Percentiles rank a stretch among this genome's conserved stretches.
These are phyloP conservation scores for Epinephelus coioides DNA, from an alignment of 2,797 vertebrate species.

Conservation along the genomic window DNA sequence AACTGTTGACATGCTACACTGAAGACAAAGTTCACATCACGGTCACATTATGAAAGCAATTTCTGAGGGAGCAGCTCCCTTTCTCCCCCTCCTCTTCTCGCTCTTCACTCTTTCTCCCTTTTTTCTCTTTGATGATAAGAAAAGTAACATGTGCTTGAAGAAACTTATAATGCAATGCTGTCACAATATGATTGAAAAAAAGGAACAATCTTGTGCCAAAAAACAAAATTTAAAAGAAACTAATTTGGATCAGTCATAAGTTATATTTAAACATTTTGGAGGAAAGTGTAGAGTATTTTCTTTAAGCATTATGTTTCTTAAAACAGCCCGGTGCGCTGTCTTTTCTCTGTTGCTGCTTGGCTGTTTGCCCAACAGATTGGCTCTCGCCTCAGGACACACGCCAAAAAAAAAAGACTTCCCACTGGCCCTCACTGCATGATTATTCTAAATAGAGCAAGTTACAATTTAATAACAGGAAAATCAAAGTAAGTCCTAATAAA, in stretches of 20 bases:
- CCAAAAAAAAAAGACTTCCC: conserved; percentile 43
- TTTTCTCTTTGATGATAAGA: conserved; percentile 74
- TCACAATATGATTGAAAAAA: conserved; percentile 44
- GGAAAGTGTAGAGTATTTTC: not conserved
- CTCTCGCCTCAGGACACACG: conserved; percentile 41
- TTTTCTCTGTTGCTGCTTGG: conserved; percentile 40
- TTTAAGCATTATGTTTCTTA: conserved; percentile 17
- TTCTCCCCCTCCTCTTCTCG: not conserved
- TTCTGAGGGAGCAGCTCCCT: conserved; percentile 39
- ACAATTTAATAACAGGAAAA: conserved; percentile 43
- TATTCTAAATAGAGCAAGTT: conserved; percentile 43
- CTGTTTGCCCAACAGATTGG: conserved; percentile 53
- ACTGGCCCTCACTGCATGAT: conserved; percentile 30
- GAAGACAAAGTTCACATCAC: conserved; percentile 69
- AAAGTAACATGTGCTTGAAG: conserved; percentile 44
- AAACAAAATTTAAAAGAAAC: not conserved
- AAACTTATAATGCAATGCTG: conserved; percentile 26
- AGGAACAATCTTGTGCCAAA: conserved; percentile 7
- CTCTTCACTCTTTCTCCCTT: conserved; percentile 19
- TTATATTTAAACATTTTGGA: not conserved
- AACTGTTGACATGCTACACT: conserved; percentile 36
- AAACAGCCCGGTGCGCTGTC: not conserved
- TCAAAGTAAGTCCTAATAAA: conserved; percentile 19
- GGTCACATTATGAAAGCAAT: conserved; percentile 70
- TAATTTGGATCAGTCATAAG: conserved; percentile 18